Conservation (phyloP, 2,888 invertebrate species). For the Epinotia demarniana region DNA sequence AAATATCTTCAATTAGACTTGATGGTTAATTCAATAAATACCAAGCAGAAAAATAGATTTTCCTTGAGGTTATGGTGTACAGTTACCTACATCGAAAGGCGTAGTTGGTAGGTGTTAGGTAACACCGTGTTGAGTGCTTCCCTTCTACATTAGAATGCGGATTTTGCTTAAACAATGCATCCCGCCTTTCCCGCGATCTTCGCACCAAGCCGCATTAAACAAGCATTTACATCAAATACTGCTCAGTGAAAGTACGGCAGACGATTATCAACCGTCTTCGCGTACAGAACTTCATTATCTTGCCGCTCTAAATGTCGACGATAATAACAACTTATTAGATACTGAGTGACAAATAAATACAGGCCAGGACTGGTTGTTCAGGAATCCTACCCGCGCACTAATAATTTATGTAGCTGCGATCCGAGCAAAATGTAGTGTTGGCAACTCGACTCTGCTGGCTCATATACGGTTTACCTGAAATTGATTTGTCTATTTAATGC, state of each 20-base stretch:
- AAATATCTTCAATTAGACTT: not conserved
- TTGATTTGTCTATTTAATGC: not conserved
- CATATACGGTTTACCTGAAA: constrained; percentile 3
- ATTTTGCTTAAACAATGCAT: constrained; percentile 70
- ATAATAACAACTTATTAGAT: constrained; percentile 41
- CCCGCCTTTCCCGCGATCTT: constrained; percentile 66
- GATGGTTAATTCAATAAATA: not conserved
- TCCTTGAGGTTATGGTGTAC: not conserved
- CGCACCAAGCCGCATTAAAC: constrained; percentile 55
- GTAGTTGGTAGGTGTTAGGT: constrained; percentile 35
- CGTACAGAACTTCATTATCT: constrained; percentile 38
- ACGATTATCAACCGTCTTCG: constrained; percentile 40
- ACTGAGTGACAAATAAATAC: constrained; percentile 39
- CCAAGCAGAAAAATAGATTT: not conserved
- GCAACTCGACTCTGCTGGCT: constrained; percentile 8
- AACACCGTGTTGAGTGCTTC: constrained; percentile 47
- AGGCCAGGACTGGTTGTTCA: constrained; percentile 24
- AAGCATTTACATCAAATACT: constrained; percentile 61
- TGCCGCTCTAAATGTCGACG: constrained; percentile 40
- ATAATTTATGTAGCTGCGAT: constrained; percentile 35
- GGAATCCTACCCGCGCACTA: constrained; percentile 16
- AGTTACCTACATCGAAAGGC: not conserved
- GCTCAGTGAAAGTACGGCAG: constrained; percentile 66
- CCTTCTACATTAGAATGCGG: constrained; percentile 60
- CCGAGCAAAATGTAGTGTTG: constrained; percentile 23